Conservation (phyloP, 1,140 invertebrate genomes). For the Campoletis sonorensis region DNA sequence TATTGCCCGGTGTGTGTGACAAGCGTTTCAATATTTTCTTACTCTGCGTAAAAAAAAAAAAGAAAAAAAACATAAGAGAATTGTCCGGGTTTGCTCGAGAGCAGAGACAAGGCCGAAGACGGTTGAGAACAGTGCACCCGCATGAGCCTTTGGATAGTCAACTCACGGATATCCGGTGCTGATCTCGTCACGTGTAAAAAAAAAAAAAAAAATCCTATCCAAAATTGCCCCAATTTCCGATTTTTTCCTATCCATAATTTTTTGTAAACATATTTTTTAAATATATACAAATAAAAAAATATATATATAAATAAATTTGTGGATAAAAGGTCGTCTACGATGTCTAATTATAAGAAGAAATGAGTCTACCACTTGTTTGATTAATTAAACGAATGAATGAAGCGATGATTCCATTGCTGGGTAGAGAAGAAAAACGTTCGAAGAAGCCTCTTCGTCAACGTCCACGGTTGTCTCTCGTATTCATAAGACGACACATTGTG, state of each 20-base stretch:
- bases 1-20: too few relatives aligned
- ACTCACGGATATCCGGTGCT: conserved; percentile 73
- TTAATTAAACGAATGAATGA: conserved; percentile 4
- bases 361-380: conserved; percentile 1
- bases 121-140: conserved; percentile 65
- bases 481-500: not conserved
- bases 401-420: not conserved
- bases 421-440: not conserved
- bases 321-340: not conserved
- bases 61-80: conserved; percentile 38
- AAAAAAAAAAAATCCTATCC: conserved; percentile 45
- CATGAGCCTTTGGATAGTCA: conserved; percentile 65
- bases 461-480: not conserved
- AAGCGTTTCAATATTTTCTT: not conserved
- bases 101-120: conserved; percentile 13
- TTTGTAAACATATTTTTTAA: not conserved
- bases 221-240: conserved; percentile 24
- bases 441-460: not conserved
- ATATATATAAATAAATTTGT: not conserved
- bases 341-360: too few relatives aligned
- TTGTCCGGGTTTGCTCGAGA: conserved; percentile 23
- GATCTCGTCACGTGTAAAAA: conserved; percentile 54
- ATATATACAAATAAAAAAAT: not conserved
- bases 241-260: not conserved
- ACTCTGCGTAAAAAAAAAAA: conserved; percentile 40